These are phyloP conservation scores for Drosophila ananassae DNA, from an alignment of 1,140 invertebrate species.

Conservation along the genomic window DNA sequence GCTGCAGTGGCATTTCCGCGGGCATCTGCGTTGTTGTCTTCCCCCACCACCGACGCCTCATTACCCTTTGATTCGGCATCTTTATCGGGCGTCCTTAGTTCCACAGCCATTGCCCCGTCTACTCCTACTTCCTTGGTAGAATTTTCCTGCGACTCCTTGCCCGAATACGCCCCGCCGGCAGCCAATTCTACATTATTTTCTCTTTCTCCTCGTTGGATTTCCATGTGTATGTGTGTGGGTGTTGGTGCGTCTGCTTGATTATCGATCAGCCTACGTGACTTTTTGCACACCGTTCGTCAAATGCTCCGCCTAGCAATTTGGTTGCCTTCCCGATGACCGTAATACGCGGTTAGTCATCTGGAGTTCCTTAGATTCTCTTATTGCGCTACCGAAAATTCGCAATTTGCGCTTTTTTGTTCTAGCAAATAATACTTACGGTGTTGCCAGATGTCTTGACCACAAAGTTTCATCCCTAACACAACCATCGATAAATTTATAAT, in stretches of 20 bases:
- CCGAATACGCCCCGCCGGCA: slow-evolving; percentile 21
- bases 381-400: background rate
- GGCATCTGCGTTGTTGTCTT: slow-evolving; percentile 13
- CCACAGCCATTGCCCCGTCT: slow-evolving; percentile 4
- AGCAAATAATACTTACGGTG: background rate
- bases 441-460: background rate
- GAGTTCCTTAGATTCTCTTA: background rate
- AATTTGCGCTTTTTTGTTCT: slow-evolving; percentile 4
- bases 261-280: slow-evolving; percentile 77
- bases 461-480: background rate
- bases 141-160: slow-evolving; percentile 1
- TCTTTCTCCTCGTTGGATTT: slow-evolving; percentile 62
- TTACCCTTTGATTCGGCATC: slow-evolving; percentile 6
- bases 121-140: slow-evolving; percentile 4
- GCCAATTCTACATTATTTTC: slow-evolving; percentile 61
- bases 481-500: background rate
- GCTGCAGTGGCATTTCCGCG: slow-evolving; percentile 43
- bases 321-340: background rate
- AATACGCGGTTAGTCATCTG: background rate
- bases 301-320: background rate
- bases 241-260: slow-evolving; percentile 51
- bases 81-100: background rate
- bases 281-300: background rate
- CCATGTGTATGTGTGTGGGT: slow-evolving; percentile 61
- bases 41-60: background rate